Conservation (phyloP, 92 coral and sea anemone genomes). For the Virgularia gustaviana region DNA sequence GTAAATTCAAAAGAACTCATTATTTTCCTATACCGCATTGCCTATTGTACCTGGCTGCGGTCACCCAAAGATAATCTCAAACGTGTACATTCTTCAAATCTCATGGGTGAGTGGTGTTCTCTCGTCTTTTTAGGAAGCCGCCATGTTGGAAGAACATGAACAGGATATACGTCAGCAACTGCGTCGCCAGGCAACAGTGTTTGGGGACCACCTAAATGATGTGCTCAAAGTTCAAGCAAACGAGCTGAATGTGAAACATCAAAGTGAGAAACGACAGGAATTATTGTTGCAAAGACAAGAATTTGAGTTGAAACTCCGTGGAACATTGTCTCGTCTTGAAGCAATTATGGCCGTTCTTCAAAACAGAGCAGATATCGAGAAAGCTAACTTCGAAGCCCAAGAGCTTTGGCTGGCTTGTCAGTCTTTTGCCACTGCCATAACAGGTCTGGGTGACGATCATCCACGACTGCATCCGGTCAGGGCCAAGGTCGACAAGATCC, state of each 20-base stretch:
- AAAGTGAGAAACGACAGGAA: conserved; percentile 6
- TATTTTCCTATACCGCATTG: no score
- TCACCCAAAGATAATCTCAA: no score
- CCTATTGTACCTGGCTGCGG: no score
- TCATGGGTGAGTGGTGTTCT: no score
- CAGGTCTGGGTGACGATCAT: conserved; percentile 43
- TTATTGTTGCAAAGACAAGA: conserved; percentile 38
- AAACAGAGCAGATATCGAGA: conserved; percentile 78
- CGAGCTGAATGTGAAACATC: conserved; percentile 64
- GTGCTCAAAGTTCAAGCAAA: conserved; percentile 80
- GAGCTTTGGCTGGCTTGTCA: conserved; percentile 91
- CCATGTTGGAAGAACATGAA: conserved; percentile 67
- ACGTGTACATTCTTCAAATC: no score
- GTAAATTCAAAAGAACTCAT: no score
- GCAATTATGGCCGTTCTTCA: conserved; percentile 75
- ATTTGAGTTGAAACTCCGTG: conserved; percentile 64
- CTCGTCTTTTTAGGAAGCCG: conserved; percentile 60
- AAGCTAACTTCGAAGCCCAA: conserved; percentile 69
- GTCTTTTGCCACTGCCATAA: conserved; percentile 74
- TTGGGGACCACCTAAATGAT: conserved; percentile 86
- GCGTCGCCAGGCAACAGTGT: conserved; percentile 98
- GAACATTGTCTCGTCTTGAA: conserved; percentile 69
- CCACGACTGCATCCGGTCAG: conserved; percentile 57
- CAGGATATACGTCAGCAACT: conserved; percentile 78
- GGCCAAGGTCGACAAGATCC: conserved; percentile 61